Evolutionary conservation across 1,140 invertebrate species (phyloP).

Genomic region (Batillaria attramentaria): DNA sequence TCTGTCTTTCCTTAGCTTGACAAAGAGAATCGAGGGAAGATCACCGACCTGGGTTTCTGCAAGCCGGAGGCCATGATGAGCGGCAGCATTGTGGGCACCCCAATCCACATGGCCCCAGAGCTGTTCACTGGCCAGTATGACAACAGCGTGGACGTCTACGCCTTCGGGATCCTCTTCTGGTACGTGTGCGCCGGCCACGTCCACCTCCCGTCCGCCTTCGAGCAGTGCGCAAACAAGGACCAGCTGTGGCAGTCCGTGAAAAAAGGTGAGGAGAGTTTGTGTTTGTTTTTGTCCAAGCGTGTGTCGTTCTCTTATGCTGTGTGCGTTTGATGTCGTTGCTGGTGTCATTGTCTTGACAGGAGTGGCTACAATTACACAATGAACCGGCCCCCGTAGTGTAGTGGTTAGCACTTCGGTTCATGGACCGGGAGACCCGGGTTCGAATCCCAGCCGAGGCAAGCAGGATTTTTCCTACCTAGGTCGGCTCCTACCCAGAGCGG

Average conservation of each 20-base stretch:
- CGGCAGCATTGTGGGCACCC: conserved; percentile 81
- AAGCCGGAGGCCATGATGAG: conserved; percentile 94
- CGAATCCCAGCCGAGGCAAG: too few species aligned
- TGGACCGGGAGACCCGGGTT: too few species aligned
- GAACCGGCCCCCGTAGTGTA: too few species aligned
- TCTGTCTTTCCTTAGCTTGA: conserved; percentile 81
- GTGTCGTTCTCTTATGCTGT: conserved; percentile 40
- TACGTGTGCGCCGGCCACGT: conserved; percentile 90
- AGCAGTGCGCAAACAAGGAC: conserved; percentile 90
- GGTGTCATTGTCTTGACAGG: too few species aligned
- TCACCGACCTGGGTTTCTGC: conserved; percentile 93
- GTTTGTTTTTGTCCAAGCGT: background rate
- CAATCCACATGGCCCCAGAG: conserved; percentile 94
- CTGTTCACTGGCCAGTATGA: conserved; percentile 85
- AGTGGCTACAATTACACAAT: too few species aligned
- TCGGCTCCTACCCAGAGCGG: too few species aligned
- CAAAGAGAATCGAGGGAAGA: conserved; percentile 81
- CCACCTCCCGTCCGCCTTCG: conserved; percentile 85
- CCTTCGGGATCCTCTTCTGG: conserved; percentile 94
- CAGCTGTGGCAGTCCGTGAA: conserved; percentile 89
- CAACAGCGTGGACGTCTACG: conserved; percentile 90
- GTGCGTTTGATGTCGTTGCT: conserved; percentile 33
- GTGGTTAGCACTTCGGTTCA: too few species aligned
- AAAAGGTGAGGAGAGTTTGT: conserved; percentile 77
- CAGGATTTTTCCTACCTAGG: too few species aligned